A percentile compares a stretch with the other conserved stretches of the same genome.
phyloP scores from a whole-genome alignment of 2,888 invertebrate species.

The Synanthedon tipuliformis region DNA sequence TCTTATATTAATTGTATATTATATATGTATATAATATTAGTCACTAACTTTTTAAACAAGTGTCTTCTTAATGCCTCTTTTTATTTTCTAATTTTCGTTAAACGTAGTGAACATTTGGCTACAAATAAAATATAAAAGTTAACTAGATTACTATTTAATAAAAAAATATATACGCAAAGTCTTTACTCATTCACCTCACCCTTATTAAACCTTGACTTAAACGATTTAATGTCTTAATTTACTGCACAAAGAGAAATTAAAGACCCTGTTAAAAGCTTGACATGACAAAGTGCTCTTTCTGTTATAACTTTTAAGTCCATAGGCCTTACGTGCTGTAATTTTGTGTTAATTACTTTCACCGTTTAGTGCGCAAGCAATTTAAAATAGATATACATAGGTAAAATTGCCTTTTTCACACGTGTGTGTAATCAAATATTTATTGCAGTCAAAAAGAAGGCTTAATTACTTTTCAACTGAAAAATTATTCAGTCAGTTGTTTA shows the following conservation, averaged over 20 bases:
- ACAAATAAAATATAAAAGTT: too few relatives aligned
- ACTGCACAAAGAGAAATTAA: conserved; percentile 64
- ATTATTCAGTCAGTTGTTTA: too few relatives aligned
- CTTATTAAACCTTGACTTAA: conserved; percentile 50
- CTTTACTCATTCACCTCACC: conserved; percentile 23
- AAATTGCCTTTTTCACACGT: not conserved
- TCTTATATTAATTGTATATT: too few relatives aligned
- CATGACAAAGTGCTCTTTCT: conserved; percentile 64
- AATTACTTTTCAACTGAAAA: too few relatives aligned
- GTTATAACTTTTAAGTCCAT: conserved; percentile 60
- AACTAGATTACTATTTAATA: not conserved
- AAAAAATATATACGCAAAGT: not conserved
- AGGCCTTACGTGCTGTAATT: conserved; percentile 55
- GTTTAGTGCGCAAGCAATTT: conserved; percentile 27
- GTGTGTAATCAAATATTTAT: too few relatives aligned
- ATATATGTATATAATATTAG: too few relatives aligned
- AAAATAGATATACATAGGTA: conserved; percentile 13
- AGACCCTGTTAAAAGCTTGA: conserved; percentile 63
- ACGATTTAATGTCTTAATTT: conserved; percentile 66
- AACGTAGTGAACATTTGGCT: too few relatives aligned
- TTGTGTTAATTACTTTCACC: conserved; percentile 48
- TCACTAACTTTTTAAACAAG: too few relatives aligned
- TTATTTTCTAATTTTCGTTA: too few relatives aligned
- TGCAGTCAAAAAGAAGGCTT: too few relatives aligned
- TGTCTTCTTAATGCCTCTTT: too few relatives aligned